Base-by-base conservation (phyloP, 2,888 invertebrate species). In the Bhutanitis thaidina region DNA sequence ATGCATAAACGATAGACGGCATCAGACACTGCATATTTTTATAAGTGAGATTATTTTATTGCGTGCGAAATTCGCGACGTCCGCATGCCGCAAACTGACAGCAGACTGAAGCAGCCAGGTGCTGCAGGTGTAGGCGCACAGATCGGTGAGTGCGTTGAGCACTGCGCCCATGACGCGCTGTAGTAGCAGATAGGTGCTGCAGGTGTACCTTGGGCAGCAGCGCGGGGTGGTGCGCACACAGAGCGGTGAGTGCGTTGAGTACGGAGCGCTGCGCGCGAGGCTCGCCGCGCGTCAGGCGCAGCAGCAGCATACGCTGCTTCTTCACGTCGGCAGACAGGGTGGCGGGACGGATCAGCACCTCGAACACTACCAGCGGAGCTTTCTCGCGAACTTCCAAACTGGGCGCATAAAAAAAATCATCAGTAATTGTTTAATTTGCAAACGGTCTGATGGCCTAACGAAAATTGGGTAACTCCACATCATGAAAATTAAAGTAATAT, bases 101-200 rank as follows among this genome's bases (percentile, higher is more conserved):
- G n/a, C n/a, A n/a, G n/a, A n/a, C n/a, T n/a, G n/a, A n/a, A n/a
- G n/a, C n/a, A n/a, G 90, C 85, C 92, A n/a, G 32, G 32, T 32
- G 32, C n/a, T 32, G 32, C 32, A n/a, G n/a, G n/a, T n/a, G n/a
- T n/a, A n/a, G n/a, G 32, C 32, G 32, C 32, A 95, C 9, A 98
- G 93, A 79, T 97, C 97, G 74, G 99, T 98, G 70, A 99, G 92
- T 52, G 98, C 99, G 69, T 98, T 96, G 67, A 99, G 92, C 64
- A 98, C 92, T 71, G 62, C 93, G 92, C 61, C 93, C 83, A 90
- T 95, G 79, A 96, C 96, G 64, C 96, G 32, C n/a, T 7, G 95
- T 71, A 97, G 86, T 69, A 97, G 86, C 58, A 97, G 89, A 3
- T 5, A 1, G 12, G 1, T 3, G 12, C 12, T 5, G 34, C 12